Base-by-base conservation (phyloP, 2,888 invertebrate species). In the Hedychridium roseum region DNA sequence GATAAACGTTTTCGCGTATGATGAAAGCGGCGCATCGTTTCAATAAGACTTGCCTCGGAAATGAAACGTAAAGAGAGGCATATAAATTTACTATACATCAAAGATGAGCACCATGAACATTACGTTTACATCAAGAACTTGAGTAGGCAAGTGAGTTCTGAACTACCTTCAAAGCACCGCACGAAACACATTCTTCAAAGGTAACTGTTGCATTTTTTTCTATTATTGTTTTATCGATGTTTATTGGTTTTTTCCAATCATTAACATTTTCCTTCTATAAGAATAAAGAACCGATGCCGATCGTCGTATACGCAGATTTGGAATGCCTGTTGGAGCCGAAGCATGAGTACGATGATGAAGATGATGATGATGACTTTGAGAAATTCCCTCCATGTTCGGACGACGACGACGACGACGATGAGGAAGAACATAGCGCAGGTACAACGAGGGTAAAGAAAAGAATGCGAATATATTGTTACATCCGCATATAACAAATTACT, bases 121-220 rank as follows among this genome's bases (percentile, higher is more conserved):
- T 54, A 36, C 27, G 41, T 30, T 6, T 51, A 49, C 40, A 54
- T 59, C 12, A 50, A 37, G 4, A 38, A 56, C 49, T 21, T 60
- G 3, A 54, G 54, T 4, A 14, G 51, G 12, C 37, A 57, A 14
- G 16, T 58, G 2, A 27, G 46, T 5, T 16, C 14, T 3, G 37
- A 54, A 35, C 11, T 46, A 3, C 30, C 37, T 2, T 43, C 36
- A 9, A 7, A 21, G 12, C 2, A 43, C 2, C 1, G 11, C 3
- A 20, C 11, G 4, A 41, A 30, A 12, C 36, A 39, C 12, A 43
- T 52, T 3, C 50, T 49, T 21, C 46, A 57, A 27, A 42, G 57
- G 60, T 56, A 40, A 20, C 15, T 20, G 4, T 5, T 11, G 20
- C 11, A 18, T 9, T 9, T n/a, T n/a, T n/a, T n/a, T n/a, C n/a